Conservation (phyloP, 1,140 invertebrate genomes). For the Drosophila truncata region DNA sequence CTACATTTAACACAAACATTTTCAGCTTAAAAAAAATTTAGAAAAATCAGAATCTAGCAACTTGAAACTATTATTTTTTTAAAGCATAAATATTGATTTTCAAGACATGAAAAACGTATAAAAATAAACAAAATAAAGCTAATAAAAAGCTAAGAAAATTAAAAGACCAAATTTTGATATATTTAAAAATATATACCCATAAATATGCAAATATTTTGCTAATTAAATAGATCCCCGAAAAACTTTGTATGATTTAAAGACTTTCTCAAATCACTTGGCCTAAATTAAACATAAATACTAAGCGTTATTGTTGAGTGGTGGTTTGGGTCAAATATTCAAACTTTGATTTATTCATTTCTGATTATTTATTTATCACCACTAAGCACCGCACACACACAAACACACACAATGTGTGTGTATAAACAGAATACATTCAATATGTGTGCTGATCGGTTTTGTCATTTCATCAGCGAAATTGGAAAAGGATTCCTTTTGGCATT, state of each 20-base stretch:
- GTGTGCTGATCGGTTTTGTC: constrained; percentile 21
- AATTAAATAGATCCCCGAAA: background rate
- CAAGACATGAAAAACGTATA: too few relatives aligned
- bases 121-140: background rate
- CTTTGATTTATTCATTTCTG: constrained; percentile 55
- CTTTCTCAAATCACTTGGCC: background rate
- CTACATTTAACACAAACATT: too few relatives aligned
- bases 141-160: background rate
- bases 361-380: constrained; percentile 50
- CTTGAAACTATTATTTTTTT: too few relatives aligned
- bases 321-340: constrained; percentile 1
- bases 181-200: background rate
- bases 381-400: constrained; percentile 17
- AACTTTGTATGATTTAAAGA: background rate
- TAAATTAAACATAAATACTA: constrained; percentile 1
- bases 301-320: constrained; percentile 12
- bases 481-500: constrained; percentile 25
- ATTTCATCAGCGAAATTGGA: constrained; percentile 24
- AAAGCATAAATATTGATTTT: too few relatives aligned
- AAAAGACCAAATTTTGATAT: background rate
- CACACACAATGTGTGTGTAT: constrained; percentile 21
- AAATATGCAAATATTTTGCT: constrained; percentile 2
- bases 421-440: background rate
- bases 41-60: too few relatives aligned
- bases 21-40: too few relatives aligned